Conservation (phyloP, 2,797 vertebrate genomes). For the Carduelis carduelis region DNA sequence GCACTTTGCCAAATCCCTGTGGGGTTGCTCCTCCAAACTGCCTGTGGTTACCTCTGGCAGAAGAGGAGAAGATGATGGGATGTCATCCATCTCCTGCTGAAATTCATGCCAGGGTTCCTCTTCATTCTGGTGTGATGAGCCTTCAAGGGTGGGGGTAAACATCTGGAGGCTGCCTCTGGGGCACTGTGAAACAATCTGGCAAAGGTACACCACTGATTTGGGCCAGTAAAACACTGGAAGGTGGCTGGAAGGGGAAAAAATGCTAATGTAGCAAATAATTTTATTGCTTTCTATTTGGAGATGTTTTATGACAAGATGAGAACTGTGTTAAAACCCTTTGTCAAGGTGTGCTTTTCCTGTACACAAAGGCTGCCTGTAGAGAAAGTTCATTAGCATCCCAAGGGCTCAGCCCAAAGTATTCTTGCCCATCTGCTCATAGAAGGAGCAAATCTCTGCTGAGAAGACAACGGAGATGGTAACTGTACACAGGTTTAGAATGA, state of each 20-base stretch:
- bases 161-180: background rate
- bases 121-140: background rate
- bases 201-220: background rate
- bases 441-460: constrained; percentile 3
- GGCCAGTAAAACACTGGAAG: background rate
- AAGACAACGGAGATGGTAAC: background rate
- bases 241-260: background rate
- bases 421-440: background rate
- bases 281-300: background rate
- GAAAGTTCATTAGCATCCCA: constrained; percentile 15
- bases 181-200: background rate
- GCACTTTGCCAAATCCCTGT: background rate
- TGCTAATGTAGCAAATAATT: background rate
- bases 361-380: constrained; percentile 15
- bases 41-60: background rate
- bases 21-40: background rate
- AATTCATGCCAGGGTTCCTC: background rate
- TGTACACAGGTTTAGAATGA: background rate
- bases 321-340: constrained; percentile 1
- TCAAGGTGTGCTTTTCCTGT: background rate
- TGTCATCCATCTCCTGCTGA: background rate
- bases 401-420: background rate
- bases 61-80: background rate
- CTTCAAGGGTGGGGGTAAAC: background rate
- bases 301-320: background rate